Conservation (phyloP, 2,888 invertebrate species). For the Cosmia pyralina region DNA sequence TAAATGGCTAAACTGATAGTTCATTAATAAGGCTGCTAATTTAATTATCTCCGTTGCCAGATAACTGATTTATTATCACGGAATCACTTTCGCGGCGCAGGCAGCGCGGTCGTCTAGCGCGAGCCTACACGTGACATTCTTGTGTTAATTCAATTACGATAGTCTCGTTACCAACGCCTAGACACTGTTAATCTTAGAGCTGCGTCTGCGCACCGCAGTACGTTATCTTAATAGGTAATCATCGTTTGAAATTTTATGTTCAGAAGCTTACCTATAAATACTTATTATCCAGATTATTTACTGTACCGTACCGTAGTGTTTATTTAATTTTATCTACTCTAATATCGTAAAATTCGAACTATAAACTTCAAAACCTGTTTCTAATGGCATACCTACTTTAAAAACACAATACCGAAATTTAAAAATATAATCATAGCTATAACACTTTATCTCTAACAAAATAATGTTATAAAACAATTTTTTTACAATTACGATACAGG, state of each 20-base stretch:
- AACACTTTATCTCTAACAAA: too few species aligned
- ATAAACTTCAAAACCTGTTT: too few species aligned
- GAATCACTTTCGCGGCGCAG: slow-evolving; percentile 69
- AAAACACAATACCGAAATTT: too few species aligned
- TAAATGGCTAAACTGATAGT: slow-evolving; percentile 31
- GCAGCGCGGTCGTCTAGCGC: slow-evolving; percentile 46
- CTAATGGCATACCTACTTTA: too few species aligned
- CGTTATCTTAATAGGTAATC: slow-evolving; percentile 55
- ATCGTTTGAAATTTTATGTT: slow-evolving; percentile 28
- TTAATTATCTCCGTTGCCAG: slow-evolving; percentile 66
- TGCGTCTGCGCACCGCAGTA: slow-evolving; percentile 39
- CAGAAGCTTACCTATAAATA: slow-evolving; percentile 17
- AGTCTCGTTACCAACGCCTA: slow-evolving; percentile 63
- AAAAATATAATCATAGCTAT: too few species aligned
- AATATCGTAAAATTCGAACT: too few species aligned
- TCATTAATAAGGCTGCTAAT: slow-evolving; percentile 52
- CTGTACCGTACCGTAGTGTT: slow-evolving; percentile 17
- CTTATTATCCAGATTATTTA: slow-evolving; percentile 23
- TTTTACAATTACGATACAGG: too few species aligned
- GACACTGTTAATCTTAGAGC: slow-evolving; percentile 53
- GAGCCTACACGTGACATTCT: slow-evolving; percentile 65
- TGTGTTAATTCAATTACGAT: slow-evolving; percentile 71
- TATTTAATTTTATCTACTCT: too few species aligned
- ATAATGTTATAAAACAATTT: too few species aligned
- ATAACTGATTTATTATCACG: slow-evolving; percentile 71